Conservation (phyloP, 2,888 invertebrate species). For the Alentia gelatinosa region DNA sequence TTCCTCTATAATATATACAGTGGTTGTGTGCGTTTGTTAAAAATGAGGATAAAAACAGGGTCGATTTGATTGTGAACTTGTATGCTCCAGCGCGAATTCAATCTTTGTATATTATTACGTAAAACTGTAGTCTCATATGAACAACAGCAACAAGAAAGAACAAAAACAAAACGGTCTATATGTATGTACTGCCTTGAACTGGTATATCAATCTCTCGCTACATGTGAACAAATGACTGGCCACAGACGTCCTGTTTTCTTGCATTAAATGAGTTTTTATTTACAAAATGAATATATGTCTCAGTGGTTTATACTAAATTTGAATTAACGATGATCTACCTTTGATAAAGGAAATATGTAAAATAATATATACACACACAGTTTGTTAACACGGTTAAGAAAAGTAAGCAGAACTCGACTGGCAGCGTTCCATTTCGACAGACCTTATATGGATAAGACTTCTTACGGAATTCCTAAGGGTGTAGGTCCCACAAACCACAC, state of each 20-base stretch:
- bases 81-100: neutral
- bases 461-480: no score
- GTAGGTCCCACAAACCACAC: no score
- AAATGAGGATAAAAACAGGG: conserved; percentile 25
- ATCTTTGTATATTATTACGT: neutral
- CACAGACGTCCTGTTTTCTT: conserved; percentile 33
- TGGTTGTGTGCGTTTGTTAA: neutral
- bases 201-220: neutral
- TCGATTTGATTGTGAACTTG: conserved; percentile 32
- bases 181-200: neutral
- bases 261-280: conserved; percentile 44
- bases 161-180: neutral
- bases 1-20: neutral
- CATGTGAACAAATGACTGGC: neutral
- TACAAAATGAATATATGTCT: neutral
- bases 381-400: no score
- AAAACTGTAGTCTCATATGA: neutral
- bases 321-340: no score
- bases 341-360: no score
- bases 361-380: no score
- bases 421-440: no score
- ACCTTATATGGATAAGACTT: no score
- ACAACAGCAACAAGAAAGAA: neutral
- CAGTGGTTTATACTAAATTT: neutral
- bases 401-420: no score